phyloP scores from a whole-genome alignment of 2,888 invertebrate genomes.

The Dasypolia templi region DNA sequence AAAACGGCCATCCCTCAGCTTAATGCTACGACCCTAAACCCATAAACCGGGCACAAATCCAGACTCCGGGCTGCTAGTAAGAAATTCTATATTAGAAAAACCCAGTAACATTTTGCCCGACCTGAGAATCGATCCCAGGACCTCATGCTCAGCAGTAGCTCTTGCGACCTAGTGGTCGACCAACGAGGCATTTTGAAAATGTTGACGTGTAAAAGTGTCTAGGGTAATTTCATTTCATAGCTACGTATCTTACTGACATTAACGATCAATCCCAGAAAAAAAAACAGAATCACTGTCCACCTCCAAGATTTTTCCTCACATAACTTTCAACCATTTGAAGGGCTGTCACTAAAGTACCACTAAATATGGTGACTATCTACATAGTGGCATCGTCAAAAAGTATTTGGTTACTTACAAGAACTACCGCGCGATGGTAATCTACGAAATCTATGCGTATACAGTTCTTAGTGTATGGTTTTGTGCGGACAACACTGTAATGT shows the following conservation, averaged over 20 bases:
- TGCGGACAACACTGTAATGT: constrained; percentile 83
- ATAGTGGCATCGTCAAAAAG: constrained; percentile 70
- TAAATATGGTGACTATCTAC: constrained; percentile 61
- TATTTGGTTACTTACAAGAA: constrained; percentile 78
- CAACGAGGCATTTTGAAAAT: no score
- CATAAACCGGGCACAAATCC: no score
- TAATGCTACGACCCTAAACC: no score
- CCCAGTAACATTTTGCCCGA: no score
- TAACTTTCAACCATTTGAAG: constrained; percentile 48
- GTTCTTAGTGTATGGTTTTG: constrained; percentile 72
- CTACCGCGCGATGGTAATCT: constrained; percentile 78
- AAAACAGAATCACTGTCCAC: constrained; percentile 3
- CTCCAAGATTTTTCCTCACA: constrained; percentile 25
- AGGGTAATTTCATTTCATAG: no score
- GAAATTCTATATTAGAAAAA: no score
- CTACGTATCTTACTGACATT: not conserved
- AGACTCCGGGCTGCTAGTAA: no score
- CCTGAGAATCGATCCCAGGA: no score
- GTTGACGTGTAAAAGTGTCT: no score
- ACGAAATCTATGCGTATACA: constrained; percentile 67
- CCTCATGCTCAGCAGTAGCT: no score
- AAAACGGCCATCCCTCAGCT: no score
- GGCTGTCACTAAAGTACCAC: constrained; percentile 61
- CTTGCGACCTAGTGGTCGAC: no score
- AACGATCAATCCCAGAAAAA: not conserved